These are phyloP conservation scores for Argentina silus DNA, from an alignment of 2,797 vertebrate genomes.

Conservation along the genomic window DNA sequence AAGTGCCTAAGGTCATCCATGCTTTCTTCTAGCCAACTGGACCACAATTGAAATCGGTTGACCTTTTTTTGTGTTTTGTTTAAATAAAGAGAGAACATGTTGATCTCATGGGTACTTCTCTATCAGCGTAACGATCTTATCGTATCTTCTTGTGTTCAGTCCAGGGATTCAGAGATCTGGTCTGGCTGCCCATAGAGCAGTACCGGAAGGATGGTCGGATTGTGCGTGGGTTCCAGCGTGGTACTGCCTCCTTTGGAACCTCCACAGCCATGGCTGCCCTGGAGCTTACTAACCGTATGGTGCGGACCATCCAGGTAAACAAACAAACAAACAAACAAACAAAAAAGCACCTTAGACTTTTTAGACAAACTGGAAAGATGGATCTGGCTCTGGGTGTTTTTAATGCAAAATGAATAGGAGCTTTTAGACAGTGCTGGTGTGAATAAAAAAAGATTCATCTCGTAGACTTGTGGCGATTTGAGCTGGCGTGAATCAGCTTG, in stretches of 20 bases:
- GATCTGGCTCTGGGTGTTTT: no score
- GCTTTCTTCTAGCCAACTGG: not conserved
- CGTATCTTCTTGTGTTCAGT: slow-evolving; percentile 73
- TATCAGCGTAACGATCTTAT: not conserved
- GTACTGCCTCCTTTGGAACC: slow-evolving; percentile 96
- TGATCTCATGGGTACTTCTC: not conserved
- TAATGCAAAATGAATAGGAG: no score
- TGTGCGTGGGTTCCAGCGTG: slow-evolving; percentile 93
- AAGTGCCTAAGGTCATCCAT: not conserved
- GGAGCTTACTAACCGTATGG: slow-evolving; percentile 97
- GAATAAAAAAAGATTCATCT: no score
- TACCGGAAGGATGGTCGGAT: slow-evolving; percentile 97
- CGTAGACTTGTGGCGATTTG: no score
- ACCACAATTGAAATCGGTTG: not conserved
- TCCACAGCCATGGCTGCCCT: slow-evolving; percentile 98
- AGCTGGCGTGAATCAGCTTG: no score
- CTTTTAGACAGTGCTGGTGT: no score
- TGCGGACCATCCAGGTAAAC: slow-evolving; percentile 95
- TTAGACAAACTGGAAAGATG: no score
- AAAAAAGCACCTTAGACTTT: not conserved
- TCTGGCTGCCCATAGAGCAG: slow-evolving; percentile 98
- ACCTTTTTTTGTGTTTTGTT: not conserved
- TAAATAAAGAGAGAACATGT: not conserved
- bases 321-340: not conserved
- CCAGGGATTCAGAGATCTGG: slow-evolving; percentile 94